Conservation (phyloP, 1,140 invertebrate genomes). For the Diachasmimorpha longicaudata region DNA sequence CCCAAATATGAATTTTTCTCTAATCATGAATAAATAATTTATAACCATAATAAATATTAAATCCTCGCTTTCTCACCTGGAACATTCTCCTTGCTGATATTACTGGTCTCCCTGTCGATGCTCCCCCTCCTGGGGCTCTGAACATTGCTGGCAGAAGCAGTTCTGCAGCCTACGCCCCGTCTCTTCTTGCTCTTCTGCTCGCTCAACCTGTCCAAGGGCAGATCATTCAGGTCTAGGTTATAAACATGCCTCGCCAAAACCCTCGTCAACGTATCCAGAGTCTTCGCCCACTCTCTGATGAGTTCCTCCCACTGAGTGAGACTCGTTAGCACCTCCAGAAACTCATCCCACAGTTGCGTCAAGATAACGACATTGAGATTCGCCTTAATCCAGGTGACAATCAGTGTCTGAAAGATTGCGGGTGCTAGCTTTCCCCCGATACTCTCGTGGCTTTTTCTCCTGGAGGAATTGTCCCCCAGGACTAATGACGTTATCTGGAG, state of each 20-base stretch:
- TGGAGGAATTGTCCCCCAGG: conserved; percentile 76
- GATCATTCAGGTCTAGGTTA: conserved; percentile 86
- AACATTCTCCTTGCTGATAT: conserved; percentile 49
- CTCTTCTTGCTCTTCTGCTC: conserved; percentile 82
- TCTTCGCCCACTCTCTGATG: conserved; percentile 98
- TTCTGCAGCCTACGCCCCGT: conserved; percentile 59
- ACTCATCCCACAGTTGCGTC: conserved; percentile 92
- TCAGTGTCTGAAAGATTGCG: conserved; percentile 93
- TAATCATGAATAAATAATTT: no score
- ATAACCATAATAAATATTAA: not conserved
- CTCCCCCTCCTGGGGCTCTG: conserved; percentile 53
- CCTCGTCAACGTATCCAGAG: conserved; percentile 92
- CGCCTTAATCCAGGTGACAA: conserved; percentile 98
- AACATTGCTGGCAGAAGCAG: conserved; percentile 58
- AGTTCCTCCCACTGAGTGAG: conserved; percentile 95
- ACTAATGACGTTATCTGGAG: conserved; percentile 93
- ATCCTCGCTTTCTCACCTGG: conserved; percentile 33
- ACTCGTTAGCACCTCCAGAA: conserved; percentile 85
- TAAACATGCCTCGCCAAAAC: conserved; percentile 94
- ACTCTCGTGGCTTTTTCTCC: conserved; percentile 76
- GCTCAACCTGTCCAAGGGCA: conserved; percentile 83
- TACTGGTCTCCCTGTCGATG: conserved; percentile 53
- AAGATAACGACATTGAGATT: conserved; percentile 93
- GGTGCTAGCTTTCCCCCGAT: conserved; percentile 86
- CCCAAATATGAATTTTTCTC: no score